Evolutionary conservation across 2,113 vertebrate genomes (phyloP).

Genomic region (Danionella cerebrum): DNA sequence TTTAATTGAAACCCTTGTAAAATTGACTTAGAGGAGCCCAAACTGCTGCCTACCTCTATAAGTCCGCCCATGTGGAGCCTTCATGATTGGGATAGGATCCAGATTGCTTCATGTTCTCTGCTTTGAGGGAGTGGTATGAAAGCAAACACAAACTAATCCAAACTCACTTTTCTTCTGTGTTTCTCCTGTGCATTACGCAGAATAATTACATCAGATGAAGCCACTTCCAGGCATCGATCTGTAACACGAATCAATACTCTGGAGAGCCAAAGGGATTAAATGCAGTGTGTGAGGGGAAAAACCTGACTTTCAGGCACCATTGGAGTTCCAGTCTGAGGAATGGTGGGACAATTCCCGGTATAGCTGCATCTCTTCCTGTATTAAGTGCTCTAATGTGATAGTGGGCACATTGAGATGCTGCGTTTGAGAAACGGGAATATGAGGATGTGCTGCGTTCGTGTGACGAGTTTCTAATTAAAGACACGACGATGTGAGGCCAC

Average conservation of each 20-base stretch:
- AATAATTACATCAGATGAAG: slow-evolving; percentile 36
- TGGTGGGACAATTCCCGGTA: slow-evolving; percentile 28
- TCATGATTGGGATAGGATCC: slow-evolving; percentile 11
- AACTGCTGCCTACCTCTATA: neutral
- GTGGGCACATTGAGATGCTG: slow-evolving; percentile 18
- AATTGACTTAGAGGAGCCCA: neutral
- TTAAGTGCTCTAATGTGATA: slow-evolving; percentile 15
- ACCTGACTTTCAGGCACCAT: slow-evolving; percentile 18
- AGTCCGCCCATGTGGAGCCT: neutral
- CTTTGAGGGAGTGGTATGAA: slow-evolving; percentile 47
- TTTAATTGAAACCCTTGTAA: neutral
- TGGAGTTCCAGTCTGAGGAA: slow-evolving; percentile 8
- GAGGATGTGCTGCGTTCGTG: slow-evolving; percentile 34
- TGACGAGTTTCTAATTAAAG: slow-evolving; percentile 54
- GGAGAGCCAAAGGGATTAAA: slow-evolving; percentile 40
- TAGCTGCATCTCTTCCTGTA: slow-evolving; percentile 14
- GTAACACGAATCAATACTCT: slow-evolving; percentile 39
- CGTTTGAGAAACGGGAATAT: slow-evolving; percentile 49
- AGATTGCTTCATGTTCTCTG: slow-evolving; percentile 31
- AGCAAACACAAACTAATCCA: slow-evolving; percentile 36
- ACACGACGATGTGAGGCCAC: slow-evolving; percentile 53
- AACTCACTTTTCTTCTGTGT: neutral
- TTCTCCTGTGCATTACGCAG: slow-evolving; percentile 24
- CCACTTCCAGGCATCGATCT: slow-evolving; percentile 44
- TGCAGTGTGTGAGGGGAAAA: slow-evolving; percentile 30